These are phyloP conservation scores for Zapus hudsonius DNA, from an alignment of 2,113 vertebrate species.

Conservation along the genomic window DNA sequence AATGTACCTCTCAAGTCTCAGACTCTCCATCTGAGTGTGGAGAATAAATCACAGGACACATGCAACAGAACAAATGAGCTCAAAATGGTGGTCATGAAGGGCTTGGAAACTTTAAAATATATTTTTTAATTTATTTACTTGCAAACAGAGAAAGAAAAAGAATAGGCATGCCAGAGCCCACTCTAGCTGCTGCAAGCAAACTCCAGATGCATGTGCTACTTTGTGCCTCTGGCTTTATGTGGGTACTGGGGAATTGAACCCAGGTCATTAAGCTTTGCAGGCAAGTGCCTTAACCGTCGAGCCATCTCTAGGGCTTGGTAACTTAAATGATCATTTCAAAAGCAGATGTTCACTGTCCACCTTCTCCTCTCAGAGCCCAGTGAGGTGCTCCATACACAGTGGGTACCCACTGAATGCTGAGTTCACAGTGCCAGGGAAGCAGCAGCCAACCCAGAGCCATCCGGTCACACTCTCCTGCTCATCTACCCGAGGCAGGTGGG, in stretches of 20 bases:
- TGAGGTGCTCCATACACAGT: neutral
- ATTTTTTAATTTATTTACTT: too few species aligned
- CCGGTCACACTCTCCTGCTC: neutral
- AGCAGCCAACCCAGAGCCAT: neutral
- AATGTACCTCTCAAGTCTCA: neutral
- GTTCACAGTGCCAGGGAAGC: neutral
- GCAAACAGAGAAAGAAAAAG: too few species aligned
- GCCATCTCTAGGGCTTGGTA: neutral
- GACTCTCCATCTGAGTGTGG: neutral
- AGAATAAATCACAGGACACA: neutral
- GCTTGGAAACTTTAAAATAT: neutral
- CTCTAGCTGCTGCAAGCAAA: neutral
- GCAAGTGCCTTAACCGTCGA: neutral
- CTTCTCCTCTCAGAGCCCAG: neutral
- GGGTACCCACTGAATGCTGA: neutral
- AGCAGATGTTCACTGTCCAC: neutral
- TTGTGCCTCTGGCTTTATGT: neutral
- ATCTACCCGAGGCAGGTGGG: neutral
- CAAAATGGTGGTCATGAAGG: neutral
- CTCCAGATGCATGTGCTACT: neutral
- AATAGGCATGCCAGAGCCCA: too few species aligned
- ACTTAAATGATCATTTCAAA: neutral
- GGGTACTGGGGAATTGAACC: neutral
- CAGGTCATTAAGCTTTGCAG: neutral
- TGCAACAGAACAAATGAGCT: neutral